Evolutionary conservation across 2,888 invertebrate species (phyloP).

Genomic region (Graphium colonna): DNA sequence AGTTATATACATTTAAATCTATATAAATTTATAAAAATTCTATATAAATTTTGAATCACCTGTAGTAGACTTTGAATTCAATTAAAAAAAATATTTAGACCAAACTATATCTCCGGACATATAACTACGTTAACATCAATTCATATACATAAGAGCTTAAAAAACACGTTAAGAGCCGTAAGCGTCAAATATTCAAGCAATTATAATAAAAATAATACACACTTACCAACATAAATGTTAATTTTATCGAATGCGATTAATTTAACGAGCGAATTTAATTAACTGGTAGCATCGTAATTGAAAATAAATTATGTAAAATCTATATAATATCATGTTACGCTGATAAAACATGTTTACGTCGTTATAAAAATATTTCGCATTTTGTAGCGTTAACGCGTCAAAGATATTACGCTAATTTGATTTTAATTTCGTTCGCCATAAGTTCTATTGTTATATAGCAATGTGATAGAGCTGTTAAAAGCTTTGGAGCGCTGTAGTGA

Average conservation of each 20-base stretch:
- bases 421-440: conserved; percentile 66
- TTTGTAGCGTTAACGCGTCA: too few relatives aligned
- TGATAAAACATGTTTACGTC: conserved; percentile 38
- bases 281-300: background rate
- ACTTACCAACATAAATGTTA: background rate
- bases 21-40: too few relatives aligned
- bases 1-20: too few relatives aligned
- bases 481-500: conserved; percentile 48
- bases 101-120: too few relatives aligned
- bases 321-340: conserved; percentile 22
- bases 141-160: too few relatives aligned
- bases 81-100: too few relatives aligned
- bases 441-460: background rate
- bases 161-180: too few relatives aligned
- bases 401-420: background rate
- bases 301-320: background rate
- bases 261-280: background rate
- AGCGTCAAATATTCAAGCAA: too few relatives aligned
- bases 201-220: background rate
- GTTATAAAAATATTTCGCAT: background rate
- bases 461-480: background rate
- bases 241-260: background rate
- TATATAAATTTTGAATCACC: too few relatives aligned
- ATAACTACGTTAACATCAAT: too few relatives aligned
- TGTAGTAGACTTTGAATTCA: too few relatives aligned